Percentiles rank a stretch among this genome's conserved stretches.
Conservation (phyloP, 1,140 invertebrate species). For the Sesamia nonagrioides region DNA sequence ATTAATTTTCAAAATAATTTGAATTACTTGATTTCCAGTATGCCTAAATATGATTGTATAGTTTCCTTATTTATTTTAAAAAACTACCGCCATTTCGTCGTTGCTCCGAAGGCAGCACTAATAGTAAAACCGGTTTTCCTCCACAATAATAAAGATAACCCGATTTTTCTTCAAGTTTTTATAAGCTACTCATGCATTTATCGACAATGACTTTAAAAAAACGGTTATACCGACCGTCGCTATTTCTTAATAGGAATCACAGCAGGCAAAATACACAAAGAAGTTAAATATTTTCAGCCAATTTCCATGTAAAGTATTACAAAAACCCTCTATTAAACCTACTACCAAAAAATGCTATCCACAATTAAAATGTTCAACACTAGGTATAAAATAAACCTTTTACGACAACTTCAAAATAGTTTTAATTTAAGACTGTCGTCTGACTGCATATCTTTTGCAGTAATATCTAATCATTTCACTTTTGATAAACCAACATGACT, state of each 20-base stretch:
- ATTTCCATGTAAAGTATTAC: background rate
- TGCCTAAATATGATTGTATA: background rate
- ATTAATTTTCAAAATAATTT: too few species aligned
- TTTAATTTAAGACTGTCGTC: too few species aligned
- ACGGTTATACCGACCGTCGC: background rate
- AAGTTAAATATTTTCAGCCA: background rate
- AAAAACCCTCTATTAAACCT: too few species aligned
- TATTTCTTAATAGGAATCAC: too few species aligned
- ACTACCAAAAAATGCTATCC: too few species aligned
- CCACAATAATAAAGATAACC: background rate
- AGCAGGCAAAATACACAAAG: background rate
- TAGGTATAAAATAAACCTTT: too few species aligned
- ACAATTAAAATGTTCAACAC: too few species aligned
- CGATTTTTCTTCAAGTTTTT: background rate
- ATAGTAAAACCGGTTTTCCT: background rate
- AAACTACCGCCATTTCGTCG: background rate
- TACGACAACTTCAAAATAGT: too few species aligned
- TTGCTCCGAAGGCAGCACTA: background rate
- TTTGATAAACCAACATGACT: too few species aligned
- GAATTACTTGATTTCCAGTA: too few species aligned
- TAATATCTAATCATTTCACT: too few species aligned
- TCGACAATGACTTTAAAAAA: background rate
- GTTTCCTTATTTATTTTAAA: background rate
- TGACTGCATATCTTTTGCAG: too few species aligned
- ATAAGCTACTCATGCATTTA: background rate